Conservation (phyloP, 1,140 invertebrate species). For the Anagrus nilaparvatae region DNA sequence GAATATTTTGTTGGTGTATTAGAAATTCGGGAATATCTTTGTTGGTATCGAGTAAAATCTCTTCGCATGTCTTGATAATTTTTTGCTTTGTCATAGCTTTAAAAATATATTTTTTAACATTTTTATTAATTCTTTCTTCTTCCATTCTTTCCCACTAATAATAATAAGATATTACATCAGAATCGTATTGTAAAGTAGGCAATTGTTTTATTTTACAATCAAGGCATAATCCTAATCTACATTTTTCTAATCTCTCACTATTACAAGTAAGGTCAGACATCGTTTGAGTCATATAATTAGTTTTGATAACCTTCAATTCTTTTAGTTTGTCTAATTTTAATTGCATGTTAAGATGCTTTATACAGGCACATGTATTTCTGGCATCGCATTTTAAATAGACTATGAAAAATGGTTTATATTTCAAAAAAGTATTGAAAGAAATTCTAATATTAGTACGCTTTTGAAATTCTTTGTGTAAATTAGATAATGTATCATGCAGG, state of each 20-base stretch:
- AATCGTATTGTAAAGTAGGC: background rate
- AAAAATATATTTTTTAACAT: background rate
- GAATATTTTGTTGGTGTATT: background rate
- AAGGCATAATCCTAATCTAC: background rate
- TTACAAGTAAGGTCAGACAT: background rate
- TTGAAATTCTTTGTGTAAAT: background rate
- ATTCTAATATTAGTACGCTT: background rate
- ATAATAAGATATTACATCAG: background rate
- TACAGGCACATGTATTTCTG: background rate
- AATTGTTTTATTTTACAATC: background rate
- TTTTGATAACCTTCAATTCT: background rate
- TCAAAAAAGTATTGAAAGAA: background rate
- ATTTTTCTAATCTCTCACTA: background rate
- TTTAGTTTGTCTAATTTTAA: background rate
- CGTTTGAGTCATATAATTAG: background rate
- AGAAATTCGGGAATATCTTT: background rate
- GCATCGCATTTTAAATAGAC: background rate
- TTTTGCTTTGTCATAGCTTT: background rate
- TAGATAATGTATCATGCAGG: background rate
- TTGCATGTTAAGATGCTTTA: background rate
- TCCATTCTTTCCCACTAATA: background rate
- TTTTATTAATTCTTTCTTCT: background rate
- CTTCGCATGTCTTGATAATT: background rate
- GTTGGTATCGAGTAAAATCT: background rate
- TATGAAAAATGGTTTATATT: background rate